Base-by-base conservation (phyloP, 2,888 invertebrate genomes). In the Notodonta dromedarius region DNA sequence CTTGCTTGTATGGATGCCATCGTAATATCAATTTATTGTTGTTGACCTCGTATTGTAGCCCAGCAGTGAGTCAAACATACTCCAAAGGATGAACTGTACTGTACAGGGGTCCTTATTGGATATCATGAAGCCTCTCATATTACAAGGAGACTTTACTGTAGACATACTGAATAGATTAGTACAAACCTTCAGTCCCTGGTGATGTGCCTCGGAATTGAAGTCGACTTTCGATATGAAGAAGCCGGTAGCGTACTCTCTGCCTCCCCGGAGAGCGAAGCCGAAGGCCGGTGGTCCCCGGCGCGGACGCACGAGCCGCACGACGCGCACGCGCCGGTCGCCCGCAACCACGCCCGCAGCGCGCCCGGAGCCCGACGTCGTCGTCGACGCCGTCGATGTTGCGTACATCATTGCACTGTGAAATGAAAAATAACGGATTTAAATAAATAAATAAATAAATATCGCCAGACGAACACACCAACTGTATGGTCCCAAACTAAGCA, bases 191-290 rank as follows among this genome's bases (percentile, higher is more conserved):
- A 99, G 91, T 68, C 98, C 98, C 86, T 97, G 97, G 57, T 95
- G 93, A 78, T 97, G 96, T 0, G 98, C 98, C 86, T 98, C 98
- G 1, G 98, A 97, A 61, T 97, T 97, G 44, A 96, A 95, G 73
- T 98, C 97, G 9, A 99, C 96, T 79, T 96, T 96, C 32, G 98
- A 98, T 63, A 99, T 96, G 90, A 98, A 98, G 90, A 98, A 97
- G 42, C 99, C 99, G 0, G 98, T 97, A 35, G 97, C 97, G 85
- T 98, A 97, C 84, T 99, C 99, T 69, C 96, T 95, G 14, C 99
- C 98, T 40, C 98, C 98, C 4, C 98, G 94, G 61, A 98, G 89
- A 3, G 97, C 96, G 87, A 98, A 98, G 0, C 98, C 98, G 78
- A 96, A 96, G 24, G 96, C 95, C 7, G 96, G 95, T 6, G 91